These are phyloP conservation scores for Microcaecilia unicolor DNA, from an alignment of 2,797 vertebrate genomes.

Conservation along the genomic window DNA sequence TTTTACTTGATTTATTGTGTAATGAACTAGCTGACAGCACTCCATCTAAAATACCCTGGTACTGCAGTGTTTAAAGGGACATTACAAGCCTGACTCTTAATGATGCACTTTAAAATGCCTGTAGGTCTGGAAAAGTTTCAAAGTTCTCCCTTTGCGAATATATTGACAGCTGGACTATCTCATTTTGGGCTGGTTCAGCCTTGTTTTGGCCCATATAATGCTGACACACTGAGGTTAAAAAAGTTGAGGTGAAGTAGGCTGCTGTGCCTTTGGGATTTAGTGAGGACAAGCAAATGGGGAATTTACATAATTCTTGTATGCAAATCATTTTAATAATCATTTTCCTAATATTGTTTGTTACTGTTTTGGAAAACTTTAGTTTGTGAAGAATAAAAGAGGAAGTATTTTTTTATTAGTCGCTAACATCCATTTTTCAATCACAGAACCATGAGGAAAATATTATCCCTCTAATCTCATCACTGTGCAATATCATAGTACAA, in stretches of 20 bases:
- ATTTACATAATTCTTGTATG: conserved; percentile 10
- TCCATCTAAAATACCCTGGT: too few species aligned
- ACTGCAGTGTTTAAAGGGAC: too few species aligned
- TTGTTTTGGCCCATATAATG: conserved; percentile 8
- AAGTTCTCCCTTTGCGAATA: conserved; percentile 7
- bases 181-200: conserved; percentile 11
- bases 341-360: conserved; percentile 2
- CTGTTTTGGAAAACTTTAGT: conserved; percentile 2
- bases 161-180: conserved; percentile 9
- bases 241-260: conserved; percentile 21
- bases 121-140: conserved; percentile 12
- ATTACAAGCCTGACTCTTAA: conserved; percentile 11
- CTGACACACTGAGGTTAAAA: conserved; percentile 20
- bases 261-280: conserved; percentile 10
- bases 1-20: too few species aligned
- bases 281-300: conserved; percentile 13
- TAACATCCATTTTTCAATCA: too few species aligned
- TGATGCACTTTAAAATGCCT: conserved; percentile 8
- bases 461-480: too few species aligned
- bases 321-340: conserved; percentile 5
- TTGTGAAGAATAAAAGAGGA: conserved; percentile 3
- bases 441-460: too few species aligned
- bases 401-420: too few species aligned
- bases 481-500: too few species aligned
- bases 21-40: too few species aligned